Base-by-base conservation (phyloP, 1,140 invertebrate species). In the Meloidogyne hapla region DNA sequence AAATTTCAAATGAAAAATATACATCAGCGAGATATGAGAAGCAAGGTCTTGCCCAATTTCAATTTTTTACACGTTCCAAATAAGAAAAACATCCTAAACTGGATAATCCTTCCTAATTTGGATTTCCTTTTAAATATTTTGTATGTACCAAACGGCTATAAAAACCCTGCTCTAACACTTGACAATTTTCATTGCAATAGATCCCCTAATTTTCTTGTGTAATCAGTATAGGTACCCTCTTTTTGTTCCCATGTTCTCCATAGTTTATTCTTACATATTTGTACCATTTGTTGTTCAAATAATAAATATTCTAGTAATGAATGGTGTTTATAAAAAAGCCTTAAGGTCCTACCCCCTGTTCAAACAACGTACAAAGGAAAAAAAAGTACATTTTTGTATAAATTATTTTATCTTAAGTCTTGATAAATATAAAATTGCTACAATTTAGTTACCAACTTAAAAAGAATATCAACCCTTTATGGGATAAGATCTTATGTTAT, bases 121-220 rank as follows among this genome's bases (percentile, higher is more conserved):
- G 45, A 42, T 8, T 6, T 56, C 18, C 18, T 21, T 56, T n/a
- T 33, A 33, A 33, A 33, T 33, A 33, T 33, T 33, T 6, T 33
- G 33, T 33, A 33, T 33, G 4, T 33, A 33, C 5, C n/a, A 56
- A 56, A 56, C 48, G 48, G 48, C 48, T 56, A 56, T 56, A 56
- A 56, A n/a, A 48, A 56, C n/a, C 18, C 18, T 56, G 48, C 48
- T 56, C 48, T 56, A 56, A 48, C 33, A 48, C 45, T 48, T 18
- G 45, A 56, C 48, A 4, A 56, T 56, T 56, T 56, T 56, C n/a
- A 56, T 56, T 56, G 48, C 48, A 56, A 56, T 56, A 56, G 48
- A 56, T 13, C 48, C 18, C n/a, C 18, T n/a, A 13, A 4, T 56
- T 21, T 21, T 21, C 4, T 15, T 15, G 10, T 21, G n/a, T 56